Conservation (phyloP, 2,113 vertebrate genomes). For the Myrmecobius fasciatus region DNA sequence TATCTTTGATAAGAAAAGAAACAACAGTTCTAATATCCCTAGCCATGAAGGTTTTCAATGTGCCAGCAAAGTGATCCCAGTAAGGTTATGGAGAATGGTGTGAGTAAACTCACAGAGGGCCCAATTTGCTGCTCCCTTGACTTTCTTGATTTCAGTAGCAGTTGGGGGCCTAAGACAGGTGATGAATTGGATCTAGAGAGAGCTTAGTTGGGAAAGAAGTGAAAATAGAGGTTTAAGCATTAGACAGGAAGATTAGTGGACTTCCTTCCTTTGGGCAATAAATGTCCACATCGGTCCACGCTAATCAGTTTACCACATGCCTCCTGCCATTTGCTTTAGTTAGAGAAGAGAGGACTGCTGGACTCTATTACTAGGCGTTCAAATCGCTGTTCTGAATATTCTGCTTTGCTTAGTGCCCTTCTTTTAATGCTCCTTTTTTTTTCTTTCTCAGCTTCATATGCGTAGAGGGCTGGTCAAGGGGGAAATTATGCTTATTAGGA, state of each 20-base stretch:
- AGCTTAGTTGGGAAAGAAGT: conserved; percentile 77
- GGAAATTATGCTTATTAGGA: conserved; percentile 68
- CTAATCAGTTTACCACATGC: conserved; percentile 76
- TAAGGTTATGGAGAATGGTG: background rate
- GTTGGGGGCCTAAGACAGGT: conserved; percentile 59
- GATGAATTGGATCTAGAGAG: conserved; percentile 74
- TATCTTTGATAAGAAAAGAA: conserved; percentile 31
- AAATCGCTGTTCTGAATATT: conserved; percentile 56
- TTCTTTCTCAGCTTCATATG: conserved; percentile 57
- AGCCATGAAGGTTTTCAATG: background rate
- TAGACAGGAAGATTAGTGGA: conserved; percentile 74
- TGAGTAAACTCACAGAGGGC: conserved; percentile 10
- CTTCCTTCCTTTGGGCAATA: conserved; percentile 73
- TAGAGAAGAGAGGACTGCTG: conserved; percentile 60
- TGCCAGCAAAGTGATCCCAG: background rate
- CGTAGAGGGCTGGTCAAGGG: conserved; percentile 70
- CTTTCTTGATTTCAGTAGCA: conserved; percentile 61
- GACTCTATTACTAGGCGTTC: conserved; percentile 63
- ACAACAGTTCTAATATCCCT: background rate
- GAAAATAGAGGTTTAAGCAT: conserved; percentile 69
- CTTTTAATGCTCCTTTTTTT: conserved; percentile 57
- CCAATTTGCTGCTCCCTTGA: conserved; percentile 20
- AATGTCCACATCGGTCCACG: conserved; percentile 68
- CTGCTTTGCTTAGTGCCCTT: conserved; percentile 21
- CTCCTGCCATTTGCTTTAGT: conserved; percentile 68